Base-by-base conservation (phyloP, 2,113 vertebrate genomes). In the Proteles cristata region DNA sequence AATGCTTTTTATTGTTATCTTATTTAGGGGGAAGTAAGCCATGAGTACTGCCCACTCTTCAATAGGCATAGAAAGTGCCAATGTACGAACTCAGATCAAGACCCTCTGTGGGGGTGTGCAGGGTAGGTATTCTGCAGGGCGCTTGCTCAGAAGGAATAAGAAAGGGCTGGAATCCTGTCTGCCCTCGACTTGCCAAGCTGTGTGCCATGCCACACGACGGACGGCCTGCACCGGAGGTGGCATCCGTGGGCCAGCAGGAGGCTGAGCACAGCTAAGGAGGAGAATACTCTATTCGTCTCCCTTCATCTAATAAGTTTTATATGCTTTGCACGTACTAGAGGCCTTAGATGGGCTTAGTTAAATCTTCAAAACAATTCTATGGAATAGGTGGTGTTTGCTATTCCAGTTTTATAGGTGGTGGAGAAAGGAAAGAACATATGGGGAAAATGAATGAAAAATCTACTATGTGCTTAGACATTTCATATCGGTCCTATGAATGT, bases 191-290 rank as follows among this genome's bases (percentile, higher is more conserved):
- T 39, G 12, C 80, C 68, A 55, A 73, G 17, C 86, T 45, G 1
- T 21, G n/a, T 2, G 4, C 55, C 21, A 0, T 33, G 39, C 43
- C 53, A 11, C 31, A 7, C 4, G 0, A 25, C 21, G 11, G 65
- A 25, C 16, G 14, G 48, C 69, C 21, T 12, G 17, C 11, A 5
- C 45, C 31, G 6, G 80, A 39, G 33, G 48, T 68, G 17, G 55
- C 71, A 0, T 25, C 39, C 28, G 1, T 16, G 35, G 31, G 5
- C 77, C 17, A 79, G 43, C 48, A 35, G 61, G 53, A 50, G 43
- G 48, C 58, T 15, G 33, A 28, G 11, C 6, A 1, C 21, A 8
- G n/a, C 26, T 0, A 2, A 5, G 3, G 68, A 45, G 85, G 55
- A 76, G 53, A 12, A 11, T 4, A 10, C 23, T 26, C 3, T 9